phyloP scores from a whole-genome alignment of 2,888 invertebrate genomes.

The Megamerina dolium region DNA sequence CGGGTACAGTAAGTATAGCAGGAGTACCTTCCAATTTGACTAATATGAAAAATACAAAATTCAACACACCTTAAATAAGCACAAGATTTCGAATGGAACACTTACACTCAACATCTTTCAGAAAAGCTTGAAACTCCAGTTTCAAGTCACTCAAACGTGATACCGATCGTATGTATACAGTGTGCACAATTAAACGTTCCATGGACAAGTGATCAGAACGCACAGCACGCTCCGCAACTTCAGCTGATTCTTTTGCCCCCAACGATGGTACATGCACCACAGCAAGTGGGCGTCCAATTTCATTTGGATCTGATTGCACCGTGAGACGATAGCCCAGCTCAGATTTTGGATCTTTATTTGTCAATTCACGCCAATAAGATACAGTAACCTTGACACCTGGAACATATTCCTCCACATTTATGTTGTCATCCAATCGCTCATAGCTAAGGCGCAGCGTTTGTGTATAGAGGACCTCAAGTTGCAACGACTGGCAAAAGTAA shows the following conservation, averaged over 20 bases:
- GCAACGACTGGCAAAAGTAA: constrained; percentile 90
- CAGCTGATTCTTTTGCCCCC: constrained; percentile 50
- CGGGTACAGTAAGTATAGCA: constrained; percentile 84
- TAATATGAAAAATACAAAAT: constrained; percentile 37
- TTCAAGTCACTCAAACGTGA: constrained; percentile 77
- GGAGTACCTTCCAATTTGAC: constrained; percentile 88
- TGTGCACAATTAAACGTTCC: constrained; percentile 89
- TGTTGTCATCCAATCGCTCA: constrained; percentile 81
- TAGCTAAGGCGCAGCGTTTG: constrained; percentile 82
- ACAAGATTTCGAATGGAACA: constrained; percentile 51
- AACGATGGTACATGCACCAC: constrained; percentile 60
- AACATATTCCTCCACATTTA: constrained; percentile 84
- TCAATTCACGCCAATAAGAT: constrained; percentile 80
- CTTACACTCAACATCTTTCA: constrained; percentile 68
- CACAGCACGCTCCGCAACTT: constrained; percentile 71
- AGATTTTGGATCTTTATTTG: constrained; percentile 63
- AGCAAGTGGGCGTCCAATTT: constrained; percentile 69
- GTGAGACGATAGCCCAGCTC: constrained; percentile 84
- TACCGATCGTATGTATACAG: constrained; percentile 87
- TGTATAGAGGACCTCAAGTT: constrained; percentile 83
- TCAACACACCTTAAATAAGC: background rate
- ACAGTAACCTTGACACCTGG: constrained; percentile 83
- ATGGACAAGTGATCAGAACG: constrained; percentile 89
- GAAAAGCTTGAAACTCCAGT: constrained; percentile 52
- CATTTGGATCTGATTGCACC: constrained; percentile 79